A percentile compares a stretch with the other conserved stretches of the same genome.
Evolutionary conservation across 2,113 vertebrate species (phyloP).

Genomic region (Stictonetta naevosa): DNA sequence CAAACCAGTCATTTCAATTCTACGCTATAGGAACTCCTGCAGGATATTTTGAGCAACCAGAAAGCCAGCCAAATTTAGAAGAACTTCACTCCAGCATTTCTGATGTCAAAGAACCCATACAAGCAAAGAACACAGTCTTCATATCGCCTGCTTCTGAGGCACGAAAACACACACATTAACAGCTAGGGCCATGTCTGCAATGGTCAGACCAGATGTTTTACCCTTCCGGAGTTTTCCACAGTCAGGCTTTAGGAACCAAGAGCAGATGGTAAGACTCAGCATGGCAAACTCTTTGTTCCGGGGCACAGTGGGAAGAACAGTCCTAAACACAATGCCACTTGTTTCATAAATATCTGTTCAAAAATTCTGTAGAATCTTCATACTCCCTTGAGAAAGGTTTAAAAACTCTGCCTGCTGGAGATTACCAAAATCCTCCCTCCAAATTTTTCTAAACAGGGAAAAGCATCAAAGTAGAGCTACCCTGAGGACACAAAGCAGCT

Average conservation of each 20-base stretch:
- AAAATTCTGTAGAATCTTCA: constrained; percentile 34
- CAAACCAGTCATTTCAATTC: neutral
- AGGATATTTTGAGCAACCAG: neutral
- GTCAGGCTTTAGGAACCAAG: neutral
- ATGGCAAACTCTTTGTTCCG: constrained; percentile 16
- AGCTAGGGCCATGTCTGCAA: neutral
- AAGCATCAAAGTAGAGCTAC: constrained; percentile 49
- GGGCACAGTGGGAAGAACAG: neutral
- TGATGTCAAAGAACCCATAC: neutral
- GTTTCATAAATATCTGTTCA: constrained; percentile 33
- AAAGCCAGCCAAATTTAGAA: neutral
- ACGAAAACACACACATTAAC: neutral
- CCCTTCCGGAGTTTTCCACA: neutral
- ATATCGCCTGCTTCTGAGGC: neutral
- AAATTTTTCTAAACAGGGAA: constrained; percentile 33
- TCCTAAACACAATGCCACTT: constrained; percentile 23
- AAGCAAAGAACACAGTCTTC: neutral
- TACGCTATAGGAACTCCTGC: neutral
- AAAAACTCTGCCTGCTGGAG: constrained; percentile 37
- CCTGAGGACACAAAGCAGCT: constrained; percentile 46
- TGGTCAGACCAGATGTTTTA: neutral
- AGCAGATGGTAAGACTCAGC: neutral
- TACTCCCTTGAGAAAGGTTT: constrained; percentile 50
- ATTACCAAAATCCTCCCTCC: constrained; percentile 51
- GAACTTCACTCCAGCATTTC: neutral